A percentile compares a stretch with the other conserved stretches of the same genome.
These are phyloP conservation scores for Heliconius himera DNA, from an alignment of 1,140 invertebrate species.

Conservation along the genomic window DNA sequence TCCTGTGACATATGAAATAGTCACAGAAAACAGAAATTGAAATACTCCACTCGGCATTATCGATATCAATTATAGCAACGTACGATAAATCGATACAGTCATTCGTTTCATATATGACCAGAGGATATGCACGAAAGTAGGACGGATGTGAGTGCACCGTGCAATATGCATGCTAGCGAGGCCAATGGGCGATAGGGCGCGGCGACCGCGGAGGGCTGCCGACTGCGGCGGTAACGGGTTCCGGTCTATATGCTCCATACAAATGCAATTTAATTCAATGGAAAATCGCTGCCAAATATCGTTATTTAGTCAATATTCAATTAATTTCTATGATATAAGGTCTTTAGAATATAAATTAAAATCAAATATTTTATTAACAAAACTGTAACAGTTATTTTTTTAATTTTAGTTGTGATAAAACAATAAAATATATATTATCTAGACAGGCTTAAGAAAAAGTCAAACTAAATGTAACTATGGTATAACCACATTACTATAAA, in stretches of 20 bases:
- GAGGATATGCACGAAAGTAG: conserved; percentile 62
- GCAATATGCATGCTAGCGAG: conserved; percentile 69
- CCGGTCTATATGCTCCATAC: conserved; percentile 51
- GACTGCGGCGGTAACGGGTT: conserved; percentile 50
- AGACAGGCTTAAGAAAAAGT: not conserved
- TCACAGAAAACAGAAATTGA: not conserved
- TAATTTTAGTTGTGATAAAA: no score
- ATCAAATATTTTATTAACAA: no score
- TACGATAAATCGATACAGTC: conserved; percentile 22
- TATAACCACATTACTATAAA: no score
- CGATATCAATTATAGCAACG: conserved; percentile 5
- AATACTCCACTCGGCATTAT: not conserved
- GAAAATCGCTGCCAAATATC: not conserved
- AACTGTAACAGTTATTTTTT: no score
- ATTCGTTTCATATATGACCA: conserved; percentile 25
- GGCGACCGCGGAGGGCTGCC: conserved; percentile 53
- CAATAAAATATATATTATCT: not conserved
- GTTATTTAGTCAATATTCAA: not conserved
- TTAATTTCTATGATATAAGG: no score
- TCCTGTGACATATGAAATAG: not conserved
- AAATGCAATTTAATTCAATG: not conserved
- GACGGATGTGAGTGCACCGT: conserved; percentile 70
- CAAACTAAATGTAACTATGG: not conserved
- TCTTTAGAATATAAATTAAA: no score
- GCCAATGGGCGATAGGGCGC: conserved; percentile 58